Base-by-base conservation (phyloP, 2,113 vertebrate species). In the Piprites chloris region DNA sequence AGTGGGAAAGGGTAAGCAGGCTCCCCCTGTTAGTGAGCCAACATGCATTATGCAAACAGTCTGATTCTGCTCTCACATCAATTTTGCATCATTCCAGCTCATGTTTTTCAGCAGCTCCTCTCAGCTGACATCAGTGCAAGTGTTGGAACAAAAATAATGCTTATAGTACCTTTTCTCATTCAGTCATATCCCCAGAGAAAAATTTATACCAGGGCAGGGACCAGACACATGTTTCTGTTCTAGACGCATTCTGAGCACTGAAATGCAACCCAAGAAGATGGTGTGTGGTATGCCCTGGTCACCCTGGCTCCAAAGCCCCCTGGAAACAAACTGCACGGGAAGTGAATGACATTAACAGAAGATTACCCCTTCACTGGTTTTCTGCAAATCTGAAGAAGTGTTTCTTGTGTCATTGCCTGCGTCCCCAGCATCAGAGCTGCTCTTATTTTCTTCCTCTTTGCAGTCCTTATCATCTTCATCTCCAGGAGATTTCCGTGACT, bases 381-480 rank as follows among this genome's bases (percentile, higher is more conserved):
- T 99, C 98, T 99, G 99, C 98, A 98, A 98, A 96, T 99, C 99
- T 82, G 98, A 98, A 91, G 97, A 93, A 42, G 98, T 98, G 93
- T 99, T 99, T 95, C 98, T 98, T 75, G 98, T 98, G 98, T 99
- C 98, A 20, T 98, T 99, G 97, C 99, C 98, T 8, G 98, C 98
- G 50, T 99, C 99, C 88, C 98, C 99, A 66, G 98, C 98, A 95
- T 99, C 99, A 24, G 98, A 99, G 87, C 98, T 98, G 71, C 99
- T 99, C 98, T 99, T 99, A 97, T 99, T 99, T 94, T 98, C 98
- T n/a, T 99, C 99, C 77, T 99, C 99, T 98, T 99, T 99, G 94
- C 98, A 98, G 62, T 99, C 99, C 96, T 99, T 99, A 90, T 99
- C 99, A 97, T 99, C 98, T 94, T 99, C 98, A 55, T 99, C 99